Evolutionary conservation across 2,888 invertebrate species (phyloP).

Genomic region (Holacanthella duospinosa): DNA sequence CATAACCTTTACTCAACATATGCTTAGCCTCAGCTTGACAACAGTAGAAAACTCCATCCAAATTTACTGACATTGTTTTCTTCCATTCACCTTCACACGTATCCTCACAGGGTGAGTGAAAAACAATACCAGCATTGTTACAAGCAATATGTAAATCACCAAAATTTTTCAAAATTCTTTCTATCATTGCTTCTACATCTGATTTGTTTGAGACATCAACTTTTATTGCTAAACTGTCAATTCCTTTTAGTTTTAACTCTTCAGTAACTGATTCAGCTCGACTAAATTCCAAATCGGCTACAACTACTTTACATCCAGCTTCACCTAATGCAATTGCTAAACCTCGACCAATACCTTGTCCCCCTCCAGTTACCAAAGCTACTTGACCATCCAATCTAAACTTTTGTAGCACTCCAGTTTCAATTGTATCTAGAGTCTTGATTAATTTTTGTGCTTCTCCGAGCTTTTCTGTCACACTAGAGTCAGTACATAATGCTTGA

Average conservation of each 20-base stretch:
- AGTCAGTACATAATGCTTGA: constrained; percentile 5
- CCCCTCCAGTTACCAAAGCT: constrained; percentile 33
- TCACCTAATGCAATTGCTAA: constrained; percentile 35
- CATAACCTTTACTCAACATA: constrained; percentile 36
- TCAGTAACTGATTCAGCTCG: constrained; percentile 30
- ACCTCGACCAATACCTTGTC: constrained; percentile 19
- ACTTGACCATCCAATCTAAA: constrained; percentile 36
- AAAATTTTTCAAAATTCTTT: constrained; percentile 25
- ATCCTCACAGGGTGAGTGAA: constrained; percentile 29
- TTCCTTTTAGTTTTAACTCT: constrained; percentile 30
- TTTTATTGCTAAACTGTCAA: constrained; percentile 30
- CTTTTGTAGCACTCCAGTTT: constrained; percentile 30
- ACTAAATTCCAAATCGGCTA: constrained; percentile 29
- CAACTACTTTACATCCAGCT: constrained; percentile 35
- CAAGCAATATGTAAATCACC: constrained; percentile 34
- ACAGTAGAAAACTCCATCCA: constrained; percentile 36
- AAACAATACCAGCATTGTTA: constrained; percentile 37
- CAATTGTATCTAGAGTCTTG: constrained; percentile 14
- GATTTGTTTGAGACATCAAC: constrained; percentile 36
- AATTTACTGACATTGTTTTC: constrained; percentile 32
- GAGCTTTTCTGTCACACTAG: constrained; percentile 21
- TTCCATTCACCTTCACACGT: constrained; percentile 33
- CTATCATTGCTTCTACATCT: constrained; percentile 31
- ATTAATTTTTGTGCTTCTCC: constrained; percentile 23
- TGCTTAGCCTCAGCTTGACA: constrained; percentile 36